Conservation (phyloP, 92 coral and sea anemone genomes). For the Zoanthus sansibaricus region DNA sequence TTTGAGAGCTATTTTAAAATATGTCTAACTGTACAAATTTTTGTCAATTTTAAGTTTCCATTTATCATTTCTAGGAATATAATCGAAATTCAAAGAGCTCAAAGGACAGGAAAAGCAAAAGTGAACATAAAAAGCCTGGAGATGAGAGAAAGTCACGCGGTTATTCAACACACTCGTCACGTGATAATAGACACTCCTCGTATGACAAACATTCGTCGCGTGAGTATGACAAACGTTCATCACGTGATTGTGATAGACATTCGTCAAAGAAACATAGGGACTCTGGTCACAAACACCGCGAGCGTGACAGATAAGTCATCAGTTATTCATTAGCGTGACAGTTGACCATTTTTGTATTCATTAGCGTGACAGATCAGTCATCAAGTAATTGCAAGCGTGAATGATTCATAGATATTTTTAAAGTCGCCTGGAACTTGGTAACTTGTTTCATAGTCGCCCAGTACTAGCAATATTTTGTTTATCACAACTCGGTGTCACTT, state of each 20-base stretch:
- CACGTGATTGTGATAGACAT: conserved; percentile 34
- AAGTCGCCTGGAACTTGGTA: too few species aligned
- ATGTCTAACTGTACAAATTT: too few species aligned
- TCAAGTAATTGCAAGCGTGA: conserved; percentile 4
- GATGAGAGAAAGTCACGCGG: conserved; percentile 17
- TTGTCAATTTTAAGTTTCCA: not conserved
- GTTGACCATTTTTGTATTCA: too few species aligned
- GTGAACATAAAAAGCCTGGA: not conserved
- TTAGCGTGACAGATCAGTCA: too few species aligned
- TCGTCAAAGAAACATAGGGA: conserved; percentile 26
- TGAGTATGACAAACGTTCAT: conserved; percentile 29
- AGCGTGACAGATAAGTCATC: conserved; percentile 18
- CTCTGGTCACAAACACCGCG: conserved; percentile 19
- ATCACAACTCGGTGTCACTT: too few species aligned
- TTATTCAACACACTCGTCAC: conserved; percentile 5
- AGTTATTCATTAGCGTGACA: conserved; percentile 4
- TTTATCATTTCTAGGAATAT: conserved; percentile 4
- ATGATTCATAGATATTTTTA: too few species aligned
- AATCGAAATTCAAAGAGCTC: not conserved
- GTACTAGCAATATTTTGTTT: too few species aligned
- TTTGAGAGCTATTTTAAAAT: too few species aligned
- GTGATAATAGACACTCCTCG: conserved; percentile 18
- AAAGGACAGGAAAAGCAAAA: not conserved
- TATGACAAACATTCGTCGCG: conserved; percentile 12
- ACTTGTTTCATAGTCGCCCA: too few species aligned